Evolutionary conservation across 1,140 invertebrate genomes (phyloP).

Genomic region (Metaphire vulgaris): DNA sequence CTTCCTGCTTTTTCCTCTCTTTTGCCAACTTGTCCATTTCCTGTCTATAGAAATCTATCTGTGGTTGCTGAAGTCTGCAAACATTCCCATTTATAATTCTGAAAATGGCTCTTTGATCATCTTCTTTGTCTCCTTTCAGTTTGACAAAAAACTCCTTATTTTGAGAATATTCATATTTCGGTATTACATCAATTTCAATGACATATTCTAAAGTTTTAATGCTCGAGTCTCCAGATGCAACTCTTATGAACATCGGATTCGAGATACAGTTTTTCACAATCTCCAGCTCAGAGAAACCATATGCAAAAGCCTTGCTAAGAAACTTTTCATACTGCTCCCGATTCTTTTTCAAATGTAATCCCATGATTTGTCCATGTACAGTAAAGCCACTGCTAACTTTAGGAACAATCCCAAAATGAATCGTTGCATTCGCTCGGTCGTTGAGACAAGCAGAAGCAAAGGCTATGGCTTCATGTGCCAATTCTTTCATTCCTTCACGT

Average conservation of each 20-base stretch:
- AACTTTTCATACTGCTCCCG: not conserved
- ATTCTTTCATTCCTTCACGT: not conserved
- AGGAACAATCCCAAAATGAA: constrained; percentile 20
- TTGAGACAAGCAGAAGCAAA: constrained; percentile 21
- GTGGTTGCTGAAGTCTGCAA: not conserved
- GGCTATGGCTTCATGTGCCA: constrained; percentile 7
- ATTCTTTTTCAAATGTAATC: not conserved
- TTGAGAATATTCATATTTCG: constrained; percentile 5
- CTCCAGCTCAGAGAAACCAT: constrained; percentile 13
- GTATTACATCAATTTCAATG: constrained; percentile 21
- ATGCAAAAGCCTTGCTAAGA: constrained; percentile 6
- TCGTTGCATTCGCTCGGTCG: constrained; percentile 21
- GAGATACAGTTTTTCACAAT: constrained; percentile 10
- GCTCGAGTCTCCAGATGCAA: not conserved
- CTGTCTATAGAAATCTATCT: not conserved
- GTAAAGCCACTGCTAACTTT: not conserved
- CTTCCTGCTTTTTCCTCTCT: constrained; percentile 13
- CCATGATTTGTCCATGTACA: constrained; percentile 3
- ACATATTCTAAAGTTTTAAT: constrained; percentile 1
- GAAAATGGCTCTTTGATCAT: not conserved
- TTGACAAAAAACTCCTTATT: constrained; percentile 20
- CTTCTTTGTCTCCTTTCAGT: not conserved
- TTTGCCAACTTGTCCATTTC: constrained; percentile 7
- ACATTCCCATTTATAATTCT: constrained; percentile 9
- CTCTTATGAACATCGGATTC: constrained; percentile 7